These are phyloP conservation scores for Abrostola tripartita DNA, from an alignment of 2,888 invertebrate genomes.

Conservation along the genomic window DNA sequence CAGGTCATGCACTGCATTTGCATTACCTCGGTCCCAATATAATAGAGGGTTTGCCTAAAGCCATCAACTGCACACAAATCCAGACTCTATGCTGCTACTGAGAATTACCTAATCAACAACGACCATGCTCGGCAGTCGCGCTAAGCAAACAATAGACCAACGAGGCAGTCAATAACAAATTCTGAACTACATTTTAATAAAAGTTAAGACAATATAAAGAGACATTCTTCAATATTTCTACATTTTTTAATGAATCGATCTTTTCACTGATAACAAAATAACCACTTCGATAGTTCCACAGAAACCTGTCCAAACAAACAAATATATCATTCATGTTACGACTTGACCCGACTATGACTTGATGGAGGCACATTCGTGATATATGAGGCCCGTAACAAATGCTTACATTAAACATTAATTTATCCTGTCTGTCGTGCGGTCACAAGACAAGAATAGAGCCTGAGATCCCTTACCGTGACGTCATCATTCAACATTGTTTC, in stretches of 20 bases:
- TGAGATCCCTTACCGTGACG: neutral
- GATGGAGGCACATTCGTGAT: neutral
- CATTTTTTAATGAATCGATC: neutral
- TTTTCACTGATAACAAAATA: neutral
- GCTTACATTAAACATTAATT: conserved; percentile 1
- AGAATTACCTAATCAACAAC: too few species aligned
- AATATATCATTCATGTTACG: conserved; percentile 4
- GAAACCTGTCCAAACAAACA: neutral
- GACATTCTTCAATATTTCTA: neutral
- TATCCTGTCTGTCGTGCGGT: neutral
- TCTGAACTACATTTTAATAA: too few species aligned
- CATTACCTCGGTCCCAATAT: too few species aligned
- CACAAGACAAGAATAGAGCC: neutral
- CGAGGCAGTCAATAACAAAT: too few species aligned
- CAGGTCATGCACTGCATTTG: too few species aligned
- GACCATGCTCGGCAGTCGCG: too few species aligned
- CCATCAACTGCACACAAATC: too few species aligned
- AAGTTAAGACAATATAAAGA: too few species aligned
- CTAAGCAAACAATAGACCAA: too few species aligned
- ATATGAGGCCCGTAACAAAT: neutral
- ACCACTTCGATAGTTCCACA: too few species aligned
- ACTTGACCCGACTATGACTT: neutral
- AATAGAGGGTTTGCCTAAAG: too few species aligned
- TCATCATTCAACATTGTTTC: neutral
- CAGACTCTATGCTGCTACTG: too few species aligned